Percentiles rank a stretch among this genome's conserved stretches.
These are phyloP conservation scores for Micrasema minimum DNA, from an alignment of 1,140 invertebrate species.

Conservation along the genomic window DNA sequence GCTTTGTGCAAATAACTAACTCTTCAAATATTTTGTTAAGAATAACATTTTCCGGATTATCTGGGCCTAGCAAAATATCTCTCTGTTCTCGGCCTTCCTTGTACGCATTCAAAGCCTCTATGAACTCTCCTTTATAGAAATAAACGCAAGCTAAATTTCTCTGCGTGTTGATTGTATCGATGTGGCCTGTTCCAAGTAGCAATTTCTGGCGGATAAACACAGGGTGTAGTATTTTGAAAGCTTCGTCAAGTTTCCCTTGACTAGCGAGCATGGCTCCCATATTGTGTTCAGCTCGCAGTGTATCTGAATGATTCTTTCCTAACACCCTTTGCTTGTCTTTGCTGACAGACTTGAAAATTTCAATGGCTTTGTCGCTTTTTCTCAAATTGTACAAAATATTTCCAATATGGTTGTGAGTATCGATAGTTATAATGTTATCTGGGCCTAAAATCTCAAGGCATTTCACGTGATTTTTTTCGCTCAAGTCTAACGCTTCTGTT, in stretches of 20 bases:
- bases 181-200: not conserved
- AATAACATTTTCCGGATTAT: not conserved
- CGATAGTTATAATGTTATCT: not conserved
- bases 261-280: not conserved
- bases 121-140: not conserved
- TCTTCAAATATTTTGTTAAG: not conserved
- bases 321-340: not conserved
- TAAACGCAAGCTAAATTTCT: not conserved
- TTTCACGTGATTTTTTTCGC: not conserved
- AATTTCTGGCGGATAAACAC: not conserved
- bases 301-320: conserved; percentile 1
- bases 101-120: not conserved
- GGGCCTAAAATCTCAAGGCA: conserved; percentile 4
- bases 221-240: not conserved
- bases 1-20: not conserved
- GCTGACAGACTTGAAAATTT: not conserved
- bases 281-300: conserved; percentile 10
- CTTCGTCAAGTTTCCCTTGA: conserved; percentile 6
- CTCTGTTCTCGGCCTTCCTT: not conserved
- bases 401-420: not conserved
- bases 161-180: conserved; percentile 16
- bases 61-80: not conserved
- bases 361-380: not conserved
- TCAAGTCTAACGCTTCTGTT: not conserved
- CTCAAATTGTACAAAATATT: not conserved